These are phyloP conservation scores for Paralichthys olivaceus DNA, from an alignment of 2,113 vertebrate genomes.

Conservation along the genomic window DNA sequence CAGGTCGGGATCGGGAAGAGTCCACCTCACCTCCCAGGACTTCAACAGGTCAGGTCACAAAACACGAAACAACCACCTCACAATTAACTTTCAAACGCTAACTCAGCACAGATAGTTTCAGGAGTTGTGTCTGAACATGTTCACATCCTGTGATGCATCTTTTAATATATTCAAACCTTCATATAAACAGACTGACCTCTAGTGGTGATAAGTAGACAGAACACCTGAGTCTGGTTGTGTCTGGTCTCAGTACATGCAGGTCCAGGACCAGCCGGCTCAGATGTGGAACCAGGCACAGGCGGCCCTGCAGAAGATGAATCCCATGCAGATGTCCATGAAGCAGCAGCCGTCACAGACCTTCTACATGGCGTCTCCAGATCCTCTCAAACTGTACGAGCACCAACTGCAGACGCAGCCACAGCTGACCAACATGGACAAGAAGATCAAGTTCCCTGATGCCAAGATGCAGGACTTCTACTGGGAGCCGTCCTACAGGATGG, in stretches of 20 bases:
- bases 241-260: slow-evolving; percentile 85
- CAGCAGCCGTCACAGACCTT: slow-evolving; percentile 79
- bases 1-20: slow-evolving; percentile 89
- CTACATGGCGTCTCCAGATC: slow-evolving; percentile 84
- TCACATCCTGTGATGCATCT: background rate
- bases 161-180: background rate
- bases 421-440: slow-evolving; percentile 88
- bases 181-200: background rate
- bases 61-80: background rate
- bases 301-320: slow-evolving; percentile 88
- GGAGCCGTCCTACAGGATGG: slow-evolving; percentile 89
- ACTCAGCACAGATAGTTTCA: background rate
- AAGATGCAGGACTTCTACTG: slow-evolving; percentile 95
- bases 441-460: slow-evolving; percentile 93
- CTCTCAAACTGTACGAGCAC: slow-evolving; percentile 93
- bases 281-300: slow-evolving; percentile 94
- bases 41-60: slow-evolving; percentile 89
- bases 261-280: slow-evolving; percentile 89
- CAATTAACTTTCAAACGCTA: too few species aligned
- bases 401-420: slow-evolving; percentile 78
- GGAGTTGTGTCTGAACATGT: too few species aligned
- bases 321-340: slow-evolving; percentile 87
- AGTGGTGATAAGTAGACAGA: background rate
- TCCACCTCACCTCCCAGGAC: slow-evolving; percentile 90
- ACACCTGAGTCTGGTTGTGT: background rate